phyloP scores from a whole-genome alignment of 2,797 vertebrate species.

The Poeciliopsis gracilis region DNA sequence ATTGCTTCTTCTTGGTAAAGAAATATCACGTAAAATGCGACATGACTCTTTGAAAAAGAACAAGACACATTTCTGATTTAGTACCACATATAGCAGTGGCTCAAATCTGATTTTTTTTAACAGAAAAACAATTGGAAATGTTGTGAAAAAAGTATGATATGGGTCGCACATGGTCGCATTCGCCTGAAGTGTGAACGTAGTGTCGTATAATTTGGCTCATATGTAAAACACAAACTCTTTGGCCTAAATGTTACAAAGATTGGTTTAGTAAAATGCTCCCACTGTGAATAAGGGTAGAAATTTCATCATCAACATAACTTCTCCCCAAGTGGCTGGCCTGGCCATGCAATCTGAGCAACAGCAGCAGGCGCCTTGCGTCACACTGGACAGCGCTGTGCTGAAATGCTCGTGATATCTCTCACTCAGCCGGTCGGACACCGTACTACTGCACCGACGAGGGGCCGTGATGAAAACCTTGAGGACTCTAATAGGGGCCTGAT shows the following conservation, averaged over 20 bases:
- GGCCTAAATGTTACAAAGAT: background rate
- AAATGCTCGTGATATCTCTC: conserved; percentile 45
- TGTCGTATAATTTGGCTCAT: background rate
- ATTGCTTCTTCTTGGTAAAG: no score
- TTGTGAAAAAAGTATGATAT: no score
- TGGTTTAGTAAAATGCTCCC: background rate
- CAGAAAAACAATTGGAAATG: no score
- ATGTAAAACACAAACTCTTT: background rate
- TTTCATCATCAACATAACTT: background rate
- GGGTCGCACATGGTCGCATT: no score
- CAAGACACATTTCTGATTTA: no score
- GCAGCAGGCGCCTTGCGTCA: conserved; percentile 32
- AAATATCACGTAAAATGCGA: no score
- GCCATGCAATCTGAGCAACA: conserved; percentile 17
- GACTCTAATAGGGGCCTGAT: conserved; percentile 61
- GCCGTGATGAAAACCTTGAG: conserved; percentile 54
- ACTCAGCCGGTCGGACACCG: conserved; percentile 40
- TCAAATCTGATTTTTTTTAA: no score
- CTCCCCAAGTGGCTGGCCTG: conserved; percentile 8
- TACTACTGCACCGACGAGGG: conserved; percentile 46
- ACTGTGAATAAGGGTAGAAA: background rate
- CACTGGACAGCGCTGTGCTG: conserved; percentile 30
- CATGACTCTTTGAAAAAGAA: no score
- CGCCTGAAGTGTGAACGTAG: no score
- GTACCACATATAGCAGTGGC: no score